phyloP scores from a whole-genome alignment of 2,113 vertebrate species.

The Corythornis vintsioides region DNA sequence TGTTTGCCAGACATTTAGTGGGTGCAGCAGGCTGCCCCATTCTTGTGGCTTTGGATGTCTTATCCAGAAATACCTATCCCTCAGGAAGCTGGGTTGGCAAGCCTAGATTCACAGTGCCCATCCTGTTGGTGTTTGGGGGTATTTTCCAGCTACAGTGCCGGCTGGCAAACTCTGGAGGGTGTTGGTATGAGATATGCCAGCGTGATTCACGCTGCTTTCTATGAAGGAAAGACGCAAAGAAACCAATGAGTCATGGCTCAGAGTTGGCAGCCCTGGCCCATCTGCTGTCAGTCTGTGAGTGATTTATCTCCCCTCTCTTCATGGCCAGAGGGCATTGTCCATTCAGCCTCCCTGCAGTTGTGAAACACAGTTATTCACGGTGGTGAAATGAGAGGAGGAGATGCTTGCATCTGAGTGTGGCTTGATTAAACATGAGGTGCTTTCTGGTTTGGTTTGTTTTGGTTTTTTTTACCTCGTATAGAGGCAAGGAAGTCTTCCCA shows the following conservation, averaged over 20 bases:
- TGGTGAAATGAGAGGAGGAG: slow-evolving; percentile 28
- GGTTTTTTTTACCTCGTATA: not conserved
- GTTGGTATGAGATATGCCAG: not conserved
- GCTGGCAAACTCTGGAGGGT: not conserved
- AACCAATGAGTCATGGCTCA: slow-evolving; percentile 26
- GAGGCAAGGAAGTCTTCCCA: not conserved
- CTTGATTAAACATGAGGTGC: not conserved
- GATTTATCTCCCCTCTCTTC: slow-evolving; percentile 28
- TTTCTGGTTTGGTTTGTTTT: not conserved
- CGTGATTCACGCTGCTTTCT: slow-evolving; percentile 66
- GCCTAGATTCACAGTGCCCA: not conserved
- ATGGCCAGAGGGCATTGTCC: slow-evolving; percentile 12
- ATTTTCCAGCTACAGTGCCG: not conserved
- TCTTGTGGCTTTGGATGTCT: not conserved
- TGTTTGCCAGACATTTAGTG: not conserved
- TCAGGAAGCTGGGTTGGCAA: not conserved
- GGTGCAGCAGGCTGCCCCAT: not conserved
- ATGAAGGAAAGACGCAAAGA: slow-evolving; percentile 62
- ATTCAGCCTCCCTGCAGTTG: not conserved
- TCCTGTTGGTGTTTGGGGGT: rapidly evolving
- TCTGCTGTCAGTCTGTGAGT: slow-evolving; percentile 6
- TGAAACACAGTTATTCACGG: slow-evolving; percentile 18
- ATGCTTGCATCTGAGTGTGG: not conserved
- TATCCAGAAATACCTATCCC: not conserved
- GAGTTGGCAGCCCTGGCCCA: slow-evolving; percentile 25